These are phyloP conservation scores for Dolomedes plantarius DNA, from an alignment of 2,888 invertebrate genomes.

Conservation along the genomic window DNA sequence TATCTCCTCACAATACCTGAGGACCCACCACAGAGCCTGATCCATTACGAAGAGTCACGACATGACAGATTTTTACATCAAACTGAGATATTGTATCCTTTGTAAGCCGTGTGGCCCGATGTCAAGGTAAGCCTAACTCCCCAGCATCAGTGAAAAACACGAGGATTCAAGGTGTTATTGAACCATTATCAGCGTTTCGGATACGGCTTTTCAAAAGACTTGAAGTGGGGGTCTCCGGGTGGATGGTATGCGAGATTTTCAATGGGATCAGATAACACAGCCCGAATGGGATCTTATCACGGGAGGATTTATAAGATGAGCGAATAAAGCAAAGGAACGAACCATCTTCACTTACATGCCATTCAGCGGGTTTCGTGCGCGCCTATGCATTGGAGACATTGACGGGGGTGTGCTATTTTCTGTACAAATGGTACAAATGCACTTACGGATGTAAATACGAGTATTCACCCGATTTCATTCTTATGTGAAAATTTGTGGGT, in stretches of 20 bases:
- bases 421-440: too few species aligned
- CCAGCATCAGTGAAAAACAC: constrained; percentile 17
- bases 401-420: too few species aligned
- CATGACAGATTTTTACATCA: constrained; percentile 64
- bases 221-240: background rate
- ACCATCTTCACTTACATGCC: background rate
- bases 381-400: background rate
- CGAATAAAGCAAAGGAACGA: background rate
- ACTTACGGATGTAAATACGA: too few species aligned
- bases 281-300: background rate
- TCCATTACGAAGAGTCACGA: constrained; percentile 42
- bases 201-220: background rate
- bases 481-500: too few species aligned
- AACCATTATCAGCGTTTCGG: constrained; percentile 46
- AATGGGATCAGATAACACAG: constrained; percentile 7
- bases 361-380: background rate
- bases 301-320: background rate
- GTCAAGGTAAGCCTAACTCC: constrained; percentile 39
- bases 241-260: background rate
- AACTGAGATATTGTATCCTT: constrained; percentile 47
- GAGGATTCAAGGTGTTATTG: constrained; percentile 43
- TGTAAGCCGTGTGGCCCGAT: constrained; percentile 41
- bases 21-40: constrained; percentile 3
- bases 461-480: too few species aligned
- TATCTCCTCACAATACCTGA: constrained; percentile 16